Evolutionary conservation across 2,797 vertebrate genomes (phyloP).

Genomic region (Semaprochilodus insignis): DNA sequence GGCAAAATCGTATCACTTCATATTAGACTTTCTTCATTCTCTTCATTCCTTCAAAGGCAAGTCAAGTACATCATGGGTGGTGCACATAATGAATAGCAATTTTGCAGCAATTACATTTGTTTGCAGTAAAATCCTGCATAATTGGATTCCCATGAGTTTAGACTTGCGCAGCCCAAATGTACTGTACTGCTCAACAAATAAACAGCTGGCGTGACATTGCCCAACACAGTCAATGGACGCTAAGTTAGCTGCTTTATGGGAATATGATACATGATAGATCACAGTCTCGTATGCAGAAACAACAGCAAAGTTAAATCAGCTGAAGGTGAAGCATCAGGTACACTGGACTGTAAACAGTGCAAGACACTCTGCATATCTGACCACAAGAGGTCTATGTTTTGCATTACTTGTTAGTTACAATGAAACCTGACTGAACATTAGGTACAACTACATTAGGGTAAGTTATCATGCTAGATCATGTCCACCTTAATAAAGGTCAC

Average conservation of each 20-base stretch:
- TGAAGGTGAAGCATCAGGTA: background rate
- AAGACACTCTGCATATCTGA: no score
- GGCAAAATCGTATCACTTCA: background rate
- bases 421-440: background rate
- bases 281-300: no score
- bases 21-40: conserved; percentile 1
- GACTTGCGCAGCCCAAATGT: conserved; percentile 31
- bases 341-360: background rate
- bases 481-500: background rate
- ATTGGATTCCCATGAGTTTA: conserved; percentile 22
- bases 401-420: background rate
- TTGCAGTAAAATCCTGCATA: conserved; percentile 37
- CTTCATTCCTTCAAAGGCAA: conserved; percentile 8
- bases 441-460: conserved; percentile 1
- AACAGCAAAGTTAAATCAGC: background rate
- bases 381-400: no score
- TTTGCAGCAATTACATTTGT: conserved; percentile 9
- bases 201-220: background rate
- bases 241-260: background rate
- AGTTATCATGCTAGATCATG: background rate
- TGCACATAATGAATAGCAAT: background rate
- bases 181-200: conserved; percentile 30
- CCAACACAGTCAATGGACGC: background rate
- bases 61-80: conserved; percentile 10
- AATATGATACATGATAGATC: background rate